Evolutionary conservation across 2,888 invertebrate species (phyloP).

Genomic region (Scaptomyza cyrtandrae): DNA sequence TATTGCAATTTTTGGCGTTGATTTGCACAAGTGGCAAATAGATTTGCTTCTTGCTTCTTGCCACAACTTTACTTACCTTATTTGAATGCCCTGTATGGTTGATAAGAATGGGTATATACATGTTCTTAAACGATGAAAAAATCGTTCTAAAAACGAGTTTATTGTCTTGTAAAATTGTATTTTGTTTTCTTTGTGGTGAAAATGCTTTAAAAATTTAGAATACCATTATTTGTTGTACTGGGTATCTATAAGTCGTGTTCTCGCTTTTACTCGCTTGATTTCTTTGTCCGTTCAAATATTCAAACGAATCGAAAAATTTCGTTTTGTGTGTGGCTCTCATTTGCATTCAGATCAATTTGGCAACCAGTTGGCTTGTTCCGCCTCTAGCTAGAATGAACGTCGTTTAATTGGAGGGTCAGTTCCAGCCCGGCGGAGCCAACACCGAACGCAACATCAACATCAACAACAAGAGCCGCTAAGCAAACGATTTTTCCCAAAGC

Average conservation of each 20-base stretch:
- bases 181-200: too few species aligned
- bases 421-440: slow-evolving; percentile 38
- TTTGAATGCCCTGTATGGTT: not conserved
- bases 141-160: too few species aligned
- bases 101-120: not conserved
- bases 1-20: slow-evolving; percentile 64
- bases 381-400: slow-evolving; percentile 62
- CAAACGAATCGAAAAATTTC: slow-evolving; percentile 52
- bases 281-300: slow-evolving; percentile 49
- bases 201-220: too few species aligned
- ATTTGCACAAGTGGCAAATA: slow-evolving; percentile 54
- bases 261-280: not conserved
- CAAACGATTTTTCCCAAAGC: slow-evolving; percentile 51
- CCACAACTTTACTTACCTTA: slow-evolving; percentile 30
- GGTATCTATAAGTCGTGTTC: not conserved
- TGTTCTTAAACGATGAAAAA: too few species aligned
- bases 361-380: slow-evolving; percentile 41
- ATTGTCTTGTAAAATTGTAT: too few species aligned
- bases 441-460: slow-evolving; percentile 1
- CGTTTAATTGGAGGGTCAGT: slow-evolving; percentile 63
- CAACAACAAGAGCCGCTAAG: slow-evolving; percentile 34
- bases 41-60: slow-evolving; percentile 39
- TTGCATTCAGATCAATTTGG: slow-evolving; percentile 62
- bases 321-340: slow-evolving; percentile 47
- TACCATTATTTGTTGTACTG: not conserved